phyloP scores from a whole-genome alignment of 2,113 vertebrate genomes.

The Anser brachyrhynchus region DNA sequence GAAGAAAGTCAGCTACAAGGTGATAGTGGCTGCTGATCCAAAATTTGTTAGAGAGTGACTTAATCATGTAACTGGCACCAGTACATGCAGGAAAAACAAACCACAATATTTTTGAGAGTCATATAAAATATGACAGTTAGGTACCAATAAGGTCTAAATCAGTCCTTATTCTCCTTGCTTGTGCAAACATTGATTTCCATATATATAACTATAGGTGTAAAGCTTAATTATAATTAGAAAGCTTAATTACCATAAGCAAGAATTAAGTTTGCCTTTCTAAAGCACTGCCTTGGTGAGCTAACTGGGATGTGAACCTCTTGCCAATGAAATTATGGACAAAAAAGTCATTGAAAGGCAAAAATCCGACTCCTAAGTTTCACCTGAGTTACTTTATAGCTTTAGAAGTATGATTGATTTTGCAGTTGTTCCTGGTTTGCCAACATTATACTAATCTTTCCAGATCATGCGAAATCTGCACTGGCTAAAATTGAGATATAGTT shows the following conservation, averaged over 20 bases:
- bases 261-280: background rate
- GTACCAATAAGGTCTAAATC: background rate
- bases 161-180: background rate
- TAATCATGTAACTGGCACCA: background rate
- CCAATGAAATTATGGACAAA: background rate
- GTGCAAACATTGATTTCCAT: slow-evolving; percentile 5
- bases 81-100: background rate
- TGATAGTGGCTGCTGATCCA: background rate
- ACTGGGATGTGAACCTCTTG: background rate
- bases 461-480: background rate
- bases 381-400: background rate
- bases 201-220: background rate
- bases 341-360: background rate
- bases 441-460: background rate
- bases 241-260: background rate
- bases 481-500: background rate
- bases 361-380: background rate
- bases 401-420: no score
- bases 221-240: background rate
- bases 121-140: background rate
- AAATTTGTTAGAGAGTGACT: background rate
- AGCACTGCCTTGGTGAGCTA: background rate
- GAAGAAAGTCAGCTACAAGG: background rate
- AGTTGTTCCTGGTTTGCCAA: background rate
- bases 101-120: background rate